Evolutionary conservation across 2,797 vertebrate species (phyloP), one percentile per base, ranked within the genome.

Genomic region (Rallus crepitans): DNA sequence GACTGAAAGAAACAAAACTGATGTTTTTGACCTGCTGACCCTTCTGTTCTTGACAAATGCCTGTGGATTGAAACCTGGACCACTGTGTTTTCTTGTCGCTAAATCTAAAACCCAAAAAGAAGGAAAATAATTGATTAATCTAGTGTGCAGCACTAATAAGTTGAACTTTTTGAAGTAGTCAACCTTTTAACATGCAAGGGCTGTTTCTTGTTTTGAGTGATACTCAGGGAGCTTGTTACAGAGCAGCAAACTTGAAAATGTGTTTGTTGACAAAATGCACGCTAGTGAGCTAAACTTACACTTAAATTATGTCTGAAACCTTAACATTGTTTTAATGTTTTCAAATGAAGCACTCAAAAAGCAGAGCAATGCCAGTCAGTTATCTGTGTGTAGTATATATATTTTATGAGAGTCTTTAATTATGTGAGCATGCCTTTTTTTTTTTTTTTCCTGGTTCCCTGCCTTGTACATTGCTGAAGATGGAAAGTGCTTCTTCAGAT

Each of bases 21-120:
- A 57, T 85, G 57, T 12, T 84, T 94, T 87, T 95, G 65, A 52
- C 82, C 56, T 37, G 18, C 76, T 97, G 70, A 86, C 90, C 94
- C 48, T 47, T 89, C 85, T 87, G 89, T 94, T 64, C 84, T 94
- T 90, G 78, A 79, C 47, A 90, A 45, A 45, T 50, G 33, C 35
- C 55, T 78, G 53, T 85, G 52, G 48, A 19, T 55, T 87, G 35
- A 85, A 87, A 70, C 21, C 28, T 33, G 35, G 72, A 39, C 64
- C 21, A 18, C 39, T 70, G n/a, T 71, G 21, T 69, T 80, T 61
- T 84, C 59, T 78, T 42, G 37, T 42, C 7, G 2, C 33, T 72
- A 21, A 48, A 33, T 68, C 55, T 59, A 35, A 80, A 85, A 61
- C 52, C 9, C 86, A 39, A 88, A 79, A 59, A 63, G 24, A 40